These are phyloP conservation scores for Odontamblyopus rebecca DNA, from an alignment of 2,797 vertebrate species.

Conservation along the genomic window DNA sequence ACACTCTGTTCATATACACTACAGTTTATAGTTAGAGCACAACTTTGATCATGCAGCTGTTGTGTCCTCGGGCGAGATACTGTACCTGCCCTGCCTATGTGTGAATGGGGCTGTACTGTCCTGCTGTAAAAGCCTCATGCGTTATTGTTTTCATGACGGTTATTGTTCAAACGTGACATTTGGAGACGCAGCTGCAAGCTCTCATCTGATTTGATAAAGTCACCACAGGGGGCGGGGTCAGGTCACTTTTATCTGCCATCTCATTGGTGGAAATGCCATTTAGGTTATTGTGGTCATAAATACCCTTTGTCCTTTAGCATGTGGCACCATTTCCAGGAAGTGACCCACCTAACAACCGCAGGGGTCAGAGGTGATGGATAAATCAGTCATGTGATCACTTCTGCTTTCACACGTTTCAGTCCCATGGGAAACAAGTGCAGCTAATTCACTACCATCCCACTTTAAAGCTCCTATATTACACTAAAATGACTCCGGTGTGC, in stretches of 20 bases:
- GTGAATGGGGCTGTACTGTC: no score
- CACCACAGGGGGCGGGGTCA: slow-evolving; percentile 1
- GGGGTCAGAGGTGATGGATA: background rate
- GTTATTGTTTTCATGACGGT: background rate
- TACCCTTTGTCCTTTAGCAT: background rate
- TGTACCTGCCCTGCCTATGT: no score
- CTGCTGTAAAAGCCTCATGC: background rate
- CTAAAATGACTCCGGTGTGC: no score
- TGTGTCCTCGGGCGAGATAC: no score
- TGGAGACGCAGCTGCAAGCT: background rate
- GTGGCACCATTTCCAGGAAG: background rate
- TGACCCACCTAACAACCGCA: background rate
- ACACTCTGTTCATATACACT: no score
- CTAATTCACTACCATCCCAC: no score
- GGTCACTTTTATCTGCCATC: background rate
- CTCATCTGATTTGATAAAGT: background rate
- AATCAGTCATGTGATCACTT: slow-evolving; percentile 10
- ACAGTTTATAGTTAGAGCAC: no score
- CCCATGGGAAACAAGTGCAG: no score
- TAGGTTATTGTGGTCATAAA: slow-evolving; percentile 1
- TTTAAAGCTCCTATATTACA: no score
- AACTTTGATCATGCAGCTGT: no score
- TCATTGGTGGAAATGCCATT: background rate
- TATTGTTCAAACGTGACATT: background rate
- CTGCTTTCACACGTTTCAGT: background rate